A percentile compares a stretch with the other conserved stretches of the same genome.
phyloP scores from a whole-genome alignment of 2,113 vertebrate genomes.

The Martes martes region DNA sequence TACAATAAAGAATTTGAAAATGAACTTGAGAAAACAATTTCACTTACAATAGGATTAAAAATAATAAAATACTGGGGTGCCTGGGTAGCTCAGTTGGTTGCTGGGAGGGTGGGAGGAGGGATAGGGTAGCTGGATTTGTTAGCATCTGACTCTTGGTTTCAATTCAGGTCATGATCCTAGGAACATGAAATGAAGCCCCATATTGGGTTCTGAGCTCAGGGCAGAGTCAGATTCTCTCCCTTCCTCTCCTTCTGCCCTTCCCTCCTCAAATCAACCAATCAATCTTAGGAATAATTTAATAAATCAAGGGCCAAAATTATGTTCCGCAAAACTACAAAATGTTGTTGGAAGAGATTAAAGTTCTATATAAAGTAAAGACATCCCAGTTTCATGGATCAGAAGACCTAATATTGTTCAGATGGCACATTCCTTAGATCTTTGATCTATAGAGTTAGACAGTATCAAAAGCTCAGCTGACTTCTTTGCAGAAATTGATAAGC shows the following conservation, averaged over 20 bases:
- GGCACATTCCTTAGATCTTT: not conserved
- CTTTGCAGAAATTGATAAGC: not conserved
- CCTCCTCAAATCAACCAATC: not conserved
- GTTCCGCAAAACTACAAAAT: not conserved
- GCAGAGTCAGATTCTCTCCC: not conserved
- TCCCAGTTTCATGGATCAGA: not conserved
- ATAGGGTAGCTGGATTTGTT: too few species aligned
- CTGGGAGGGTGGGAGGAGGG: too few species aligned
- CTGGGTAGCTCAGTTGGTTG: too few species aligned
- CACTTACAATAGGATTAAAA: not conserved
- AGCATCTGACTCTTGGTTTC: too few species aligned
- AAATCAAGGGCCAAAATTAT: not conserved
- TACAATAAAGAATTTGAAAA: not conserved
- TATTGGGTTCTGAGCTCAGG: not conserved
- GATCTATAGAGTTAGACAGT: not conserved
- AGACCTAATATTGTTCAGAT: not conserved
- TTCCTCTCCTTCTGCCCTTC: not conserved
- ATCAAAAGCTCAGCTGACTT: not conserved
- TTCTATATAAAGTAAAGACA: not conserved
- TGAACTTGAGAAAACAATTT: not conserved
- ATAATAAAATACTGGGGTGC: not conserved
- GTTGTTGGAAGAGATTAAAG: not conserved
- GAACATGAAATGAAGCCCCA: not conserved
- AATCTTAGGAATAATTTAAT: not conserved
- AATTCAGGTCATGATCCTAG: not conserved